Evolutionary conservation across 92 coral and sea anemone species (phyloP).

Genomic region (Anthopleura xanthogrammica): DNA sequence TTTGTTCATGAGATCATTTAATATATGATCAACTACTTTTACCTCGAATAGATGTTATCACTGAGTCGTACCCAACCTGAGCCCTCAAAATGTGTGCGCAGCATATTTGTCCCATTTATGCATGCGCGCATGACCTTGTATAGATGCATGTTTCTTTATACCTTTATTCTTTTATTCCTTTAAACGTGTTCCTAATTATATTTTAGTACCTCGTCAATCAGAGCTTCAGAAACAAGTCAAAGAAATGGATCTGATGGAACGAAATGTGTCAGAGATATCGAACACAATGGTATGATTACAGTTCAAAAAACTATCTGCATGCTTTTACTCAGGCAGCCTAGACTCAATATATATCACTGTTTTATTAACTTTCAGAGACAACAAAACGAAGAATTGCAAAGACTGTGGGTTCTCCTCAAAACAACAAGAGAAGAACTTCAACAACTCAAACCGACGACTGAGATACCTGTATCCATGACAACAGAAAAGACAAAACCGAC

Average conservation of each 20-base stretch:
- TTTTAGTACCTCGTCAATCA: constrained; percentile 13
- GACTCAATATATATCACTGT: neutral
- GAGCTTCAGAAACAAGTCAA: constrained; percentile 40
- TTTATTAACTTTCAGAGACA: neutral
- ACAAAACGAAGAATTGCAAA: constrained; percentile 23
- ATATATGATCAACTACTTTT: too few species aligned
- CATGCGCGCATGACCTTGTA: neutral
- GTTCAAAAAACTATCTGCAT: neutral
- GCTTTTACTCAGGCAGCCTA: neutral
- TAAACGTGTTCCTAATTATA: neutral
- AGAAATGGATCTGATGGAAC: constrained; percentile 31
- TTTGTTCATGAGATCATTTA: too few species aligned
- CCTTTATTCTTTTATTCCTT: too few species aligned
- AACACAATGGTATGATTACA: constrained; percentile 12
- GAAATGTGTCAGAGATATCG: constrained; percentile 20
- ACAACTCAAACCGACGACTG: neutral
- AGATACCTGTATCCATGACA: constrained; percentile 16
- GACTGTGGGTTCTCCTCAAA: constrained; percentile 19
- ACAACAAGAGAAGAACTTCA: constrained; percentile 26
- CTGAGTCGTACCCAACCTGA: too few species aligned
- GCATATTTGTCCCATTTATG: too few species aligned
- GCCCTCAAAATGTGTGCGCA: too few species aligned
- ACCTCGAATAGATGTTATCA: too few species aligned
- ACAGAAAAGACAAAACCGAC: constrained; percentile 21
- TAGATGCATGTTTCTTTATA: neutral